Base-by-base conservation (phyloP, 2,113 vertebrate species). In the Odontophorus gujanensis region DNA sequence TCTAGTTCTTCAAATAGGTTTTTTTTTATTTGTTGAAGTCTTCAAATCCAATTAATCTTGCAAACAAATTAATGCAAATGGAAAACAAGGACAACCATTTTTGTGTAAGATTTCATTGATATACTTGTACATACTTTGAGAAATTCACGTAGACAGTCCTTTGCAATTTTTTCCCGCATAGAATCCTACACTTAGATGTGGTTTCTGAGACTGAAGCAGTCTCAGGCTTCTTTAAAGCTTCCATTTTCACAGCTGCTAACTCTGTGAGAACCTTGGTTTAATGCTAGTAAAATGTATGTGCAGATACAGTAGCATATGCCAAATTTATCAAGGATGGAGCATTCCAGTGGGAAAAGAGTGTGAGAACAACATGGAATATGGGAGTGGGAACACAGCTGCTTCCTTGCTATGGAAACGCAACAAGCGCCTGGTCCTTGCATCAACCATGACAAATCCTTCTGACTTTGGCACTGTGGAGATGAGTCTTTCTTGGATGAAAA, bases 201-300 rank as follows among this genome's bases (percentile, higher is more conserved):
- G 21, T 42, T 51, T 74, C 40, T 32, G 42, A 72, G 40, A 81
- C 12, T 11, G 38, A 69, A 42, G 42, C n/a, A 38, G 55, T 38
- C 45, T 84, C 28, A 79, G 81, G 30, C 45, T 53, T 38, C 50
- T 77, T 77, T 63, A 61, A 32, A 53, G 24, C 43, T 51, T 77
- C 16, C 79, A 20, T 62, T 83, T 65, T 68, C 62, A 65, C 21
- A 85, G 68, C 24, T 61, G n/a, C 75, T 61, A 62, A 57, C 59
- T 73, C 72, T 73, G 74, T 75, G 55, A 88, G 73, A 92, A 85
- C 26, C 90, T 75, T 61, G n/a, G 40, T 84, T 89, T 68, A 92
- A 72, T 77, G 16, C 21, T 7, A 94, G 42, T 51, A 87, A 93
- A 94, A 89, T 58, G 20, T 28, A 69, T 51, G 25, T 1, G 0